Percentiles rank a stretch among this genome's conserved stretches.
Conservation (phyloP, 2,113 vertebrate genomes). For the Oncorhynchus gorbuscha region DNA sequence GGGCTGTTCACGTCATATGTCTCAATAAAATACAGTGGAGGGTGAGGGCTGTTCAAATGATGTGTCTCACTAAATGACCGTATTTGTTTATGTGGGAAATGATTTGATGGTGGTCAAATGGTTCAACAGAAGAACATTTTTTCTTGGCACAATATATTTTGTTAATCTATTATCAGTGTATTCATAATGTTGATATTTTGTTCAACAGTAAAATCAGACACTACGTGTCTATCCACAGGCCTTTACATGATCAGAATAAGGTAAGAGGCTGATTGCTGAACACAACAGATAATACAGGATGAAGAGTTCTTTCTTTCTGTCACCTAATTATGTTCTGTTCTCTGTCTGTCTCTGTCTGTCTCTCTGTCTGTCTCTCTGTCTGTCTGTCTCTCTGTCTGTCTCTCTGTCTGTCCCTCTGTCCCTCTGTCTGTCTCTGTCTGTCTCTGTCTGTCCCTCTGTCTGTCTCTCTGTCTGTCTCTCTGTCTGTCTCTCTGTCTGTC, state of each 20-base stretch:
- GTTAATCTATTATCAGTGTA: background rate
- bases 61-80: background rate
- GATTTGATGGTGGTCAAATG: background rate
- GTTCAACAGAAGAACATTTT: too few relatives aligned
- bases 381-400: too few relatives aligned
- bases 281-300: background rate
- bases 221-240: slow-evolving; percentile 98
- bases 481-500: too few relatives aligned
- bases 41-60: slow-evolving; percentile 74
- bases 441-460: too few relatives aligned
- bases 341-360: too few relatives aligned
- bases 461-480: too few relatives aligned
- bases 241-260: slow-evolving; percentile 94
- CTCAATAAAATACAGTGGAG: slow-evolving; percentile 64
- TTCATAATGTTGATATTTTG: slow-evolving; percentile 46
- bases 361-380: too few relatives aligned
- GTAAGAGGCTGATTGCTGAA: slow-evolving; percentile 64
- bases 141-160: background rate
- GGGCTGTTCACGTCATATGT: too few relatives aligned
- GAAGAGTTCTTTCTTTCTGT: slow-evolving; percentile 17
- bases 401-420: too few relatives aligned
- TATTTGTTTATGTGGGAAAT: too few relatives aligned
- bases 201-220: slow-evolving; percentile 95
- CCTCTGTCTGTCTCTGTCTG: too few relatives aligned
- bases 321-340: background rate